Evolutionary conservation across 1,140 invertebrate species (phyloP).

Genomic region (Nasonia giraulti): DNA sequence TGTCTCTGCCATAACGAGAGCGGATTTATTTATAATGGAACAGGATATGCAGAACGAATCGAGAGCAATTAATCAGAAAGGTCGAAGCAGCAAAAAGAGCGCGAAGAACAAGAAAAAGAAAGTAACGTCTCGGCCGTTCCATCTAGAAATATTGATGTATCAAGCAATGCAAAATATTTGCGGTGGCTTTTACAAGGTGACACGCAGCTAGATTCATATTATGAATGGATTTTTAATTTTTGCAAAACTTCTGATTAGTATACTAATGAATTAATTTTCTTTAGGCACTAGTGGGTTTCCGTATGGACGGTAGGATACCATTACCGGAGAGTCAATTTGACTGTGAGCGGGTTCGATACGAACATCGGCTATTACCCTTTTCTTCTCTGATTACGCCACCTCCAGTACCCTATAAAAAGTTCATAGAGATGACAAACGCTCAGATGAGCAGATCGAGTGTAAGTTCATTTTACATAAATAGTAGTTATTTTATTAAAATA

Average conservation of each 20-base stretch:
- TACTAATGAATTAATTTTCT: not conserved
- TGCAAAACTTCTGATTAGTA: not conserved
- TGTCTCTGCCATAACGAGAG: conserved; percentile 90
- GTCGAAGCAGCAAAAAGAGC: conserved; percentile 75
- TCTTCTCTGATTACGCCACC: conserved; percentile 90
- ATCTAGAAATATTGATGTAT: conserved; percentile 87
- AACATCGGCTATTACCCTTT: conserved; percentile 94
- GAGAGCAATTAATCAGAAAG: conserved; percentile 65
- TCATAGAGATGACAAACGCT: conserved; percentile 79
- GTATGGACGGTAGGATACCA: conserved; percentile 83
- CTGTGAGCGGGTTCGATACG: conserved; percentile 94
- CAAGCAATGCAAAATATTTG: conserved; percentile 95
- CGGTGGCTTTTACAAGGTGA: conserved; percentile 95
- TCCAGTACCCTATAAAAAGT: conserved; percentile 91
- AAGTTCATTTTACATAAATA: conserved; percentile 54
- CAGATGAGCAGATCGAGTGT: conserved; percentile 71
- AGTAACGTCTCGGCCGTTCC: conserved; percentile 82
- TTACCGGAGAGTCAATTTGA: conserved; percentile 90
- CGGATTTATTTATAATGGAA: conserved; percentile 88
- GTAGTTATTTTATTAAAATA: not conserved
- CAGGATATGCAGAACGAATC: conserved; percentile 79
- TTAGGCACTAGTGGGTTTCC: conserved; percentile 84
- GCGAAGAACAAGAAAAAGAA: conserved; percentile 82
- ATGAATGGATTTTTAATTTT: not conserved
- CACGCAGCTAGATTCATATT: not conserved